These are phyloP conservation scores for Stictonetta naevosa DNA, from an alignment of 2,113 vertebrate genomes.

Conservation along the genomic window DNA sequence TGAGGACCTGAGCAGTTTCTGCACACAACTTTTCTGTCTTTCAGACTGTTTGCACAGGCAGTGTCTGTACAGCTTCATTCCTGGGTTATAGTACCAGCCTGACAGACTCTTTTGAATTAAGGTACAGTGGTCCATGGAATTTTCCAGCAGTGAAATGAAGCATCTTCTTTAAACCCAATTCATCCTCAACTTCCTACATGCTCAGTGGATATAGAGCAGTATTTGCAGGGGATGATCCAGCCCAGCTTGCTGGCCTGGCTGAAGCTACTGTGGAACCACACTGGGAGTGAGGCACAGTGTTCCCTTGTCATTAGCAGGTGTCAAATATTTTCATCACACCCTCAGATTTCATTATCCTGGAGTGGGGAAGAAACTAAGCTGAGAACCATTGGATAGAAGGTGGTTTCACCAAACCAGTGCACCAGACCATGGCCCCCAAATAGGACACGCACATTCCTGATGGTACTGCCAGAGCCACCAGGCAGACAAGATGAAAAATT, in stretches of 20 bases:
- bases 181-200: not conserved
- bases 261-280: not conserved
- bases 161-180: not conserved
- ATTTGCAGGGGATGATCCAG: not conserved
- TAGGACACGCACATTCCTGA: fast-evolving
- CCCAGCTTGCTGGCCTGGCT: not conserved
- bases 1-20: not conserved
- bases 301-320: not conserved
- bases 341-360: not conserved
- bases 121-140: not conserved
- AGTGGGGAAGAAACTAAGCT: not conserved
- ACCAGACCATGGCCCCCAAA: not conserved
- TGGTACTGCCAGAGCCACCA: not conserved
- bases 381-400: not conserved
- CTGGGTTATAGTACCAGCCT: not conserved
- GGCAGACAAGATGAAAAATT: not conserved
- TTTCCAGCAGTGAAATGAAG: not conserved
- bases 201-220: not conserved
- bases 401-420: not conserved
- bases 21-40: not conserved
- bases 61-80: not conserved
- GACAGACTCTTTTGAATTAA: not conserved
- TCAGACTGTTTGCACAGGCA: not conserved
- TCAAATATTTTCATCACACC: not conserved
- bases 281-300: not conserved